These are phyloP conservation scores for Callithrix jacchus DNA, from an alignment of 2,113 vertebrate species.

Conservation along the genomic window DNA sequence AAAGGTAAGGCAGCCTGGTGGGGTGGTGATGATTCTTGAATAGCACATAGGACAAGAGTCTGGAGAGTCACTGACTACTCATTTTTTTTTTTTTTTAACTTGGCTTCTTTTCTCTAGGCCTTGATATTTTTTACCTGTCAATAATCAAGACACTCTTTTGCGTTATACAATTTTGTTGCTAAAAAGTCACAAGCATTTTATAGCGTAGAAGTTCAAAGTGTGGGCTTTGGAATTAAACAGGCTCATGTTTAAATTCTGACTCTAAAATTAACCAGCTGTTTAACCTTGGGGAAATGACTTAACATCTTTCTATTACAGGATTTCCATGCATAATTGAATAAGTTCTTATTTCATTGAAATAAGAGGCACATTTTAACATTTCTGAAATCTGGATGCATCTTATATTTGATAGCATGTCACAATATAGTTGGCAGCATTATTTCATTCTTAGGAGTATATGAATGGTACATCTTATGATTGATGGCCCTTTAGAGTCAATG, in stretches of 20 bases:
- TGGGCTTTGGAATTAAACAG: background rate
- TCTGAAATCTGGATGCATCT: slow-evolving; percentile 1
- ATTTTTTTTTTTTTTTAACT: background rate
- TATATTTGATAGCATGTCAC: background rate
- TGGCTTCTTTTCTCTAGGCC: background rate
- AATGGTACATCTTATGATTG: background rate
- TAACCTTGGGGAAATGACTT: background rate
- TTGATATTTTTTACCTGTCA: background rate
- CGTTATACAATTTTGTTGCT: background rate
- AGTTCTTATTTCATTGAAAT: background rate
- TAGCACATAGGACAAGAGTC: background rate
- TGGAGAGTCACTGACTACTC: background rate
- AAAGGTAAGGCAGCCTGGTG: background rate
- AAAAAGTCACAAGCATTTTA: background rate
- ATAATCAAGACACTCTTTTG: background rate
- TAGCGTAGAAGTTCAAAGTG: background rate
- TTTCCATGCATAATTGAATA: background rate
- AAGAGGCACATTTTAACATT: background rate
- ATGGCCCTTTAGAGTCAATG: background rate
- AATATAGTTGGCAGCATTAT: background rate
- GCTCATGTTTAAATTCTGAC: background rate
- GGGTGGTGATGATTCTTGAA: background rate
- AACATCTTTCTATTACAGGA: background rate
- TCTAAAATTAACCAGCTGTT: background rate
- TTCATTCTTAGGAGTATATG: background rate